A percentile compares a stretch with the other conserved stretches of the same genome.
Conservation (phyloP, 2,113 vertebrate species). For the Hirundichthys speculiger region DNA sequence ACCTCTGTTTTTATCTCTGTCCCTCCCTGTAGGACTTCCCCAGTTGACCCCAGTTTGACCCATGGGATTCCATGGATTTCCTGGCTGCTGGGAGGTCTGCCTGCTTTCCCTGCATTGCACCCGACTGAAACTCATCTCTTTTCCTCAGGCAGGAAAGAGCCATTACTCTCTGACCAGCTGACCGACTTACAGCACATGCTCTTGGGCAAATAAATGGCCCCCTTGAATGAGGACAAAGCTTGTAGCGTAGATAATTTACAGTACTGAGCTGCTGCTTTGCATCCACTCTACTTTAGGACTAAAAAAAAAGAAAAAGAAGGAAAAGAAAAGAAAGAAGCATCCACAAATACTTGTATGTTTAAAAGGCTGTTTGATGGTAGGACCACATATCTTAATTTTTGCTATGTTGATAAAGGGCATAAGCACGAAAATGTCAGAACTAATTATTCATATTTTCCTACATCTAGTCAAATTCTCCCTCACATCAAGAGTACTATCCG, state of each 20-base stretch:
- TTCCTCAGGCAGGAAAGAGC: slow-evolving; percentile 43
- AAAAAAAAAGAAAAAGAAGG: slow-evolving; percentile 19
- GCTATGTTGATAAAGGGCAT: background rate
- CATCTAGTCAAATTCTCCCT: background rate
- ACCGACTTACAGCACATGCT: slow-evolving; percentile 39
- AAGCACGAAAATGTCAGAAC: too few species aligned
- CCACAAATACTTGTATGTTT: slow-evolving; percentile 1
- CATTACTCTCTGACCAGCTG: slow-evolving; percentile 45
- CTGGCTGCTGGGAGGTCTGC: slow-evolving; percentile 55
- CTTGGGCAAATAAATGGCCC: slow-evolving; percentile 47
- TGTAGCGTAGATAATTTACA: slow-evolving; percentile 36
- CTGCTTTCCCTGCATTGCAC: slow-evolving; percentile 28
- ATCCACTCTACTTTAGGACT: slow-evolving; percentile 19
- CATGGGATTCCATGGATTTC: slow-evolving; percentile 66
- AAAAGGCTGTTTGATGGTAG: background rate
- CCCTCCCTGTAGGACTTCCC: slow-evolving; percentile 43
- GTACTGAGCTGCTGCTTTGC: slow-evolving; percentile 20
- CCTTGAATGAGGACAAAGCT: slow-evolving; percentile 35
- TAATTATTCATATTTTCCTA: too few species aligned
- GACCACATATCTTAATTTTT: background rate
- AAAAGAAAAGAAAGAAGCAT: background rate
- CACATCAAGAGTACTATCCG: background rate
- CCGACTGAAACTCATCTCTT: slow-evolving; percentile 23
- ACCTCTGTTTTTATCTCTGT: slow-evolving; percentile 39
- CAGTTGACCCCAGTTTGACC: slow-evolving; percentile 59